Conservation (phyloP, 2,888 invertebrate genomes). For the Hirtodrosophila trivittata region DNA sequence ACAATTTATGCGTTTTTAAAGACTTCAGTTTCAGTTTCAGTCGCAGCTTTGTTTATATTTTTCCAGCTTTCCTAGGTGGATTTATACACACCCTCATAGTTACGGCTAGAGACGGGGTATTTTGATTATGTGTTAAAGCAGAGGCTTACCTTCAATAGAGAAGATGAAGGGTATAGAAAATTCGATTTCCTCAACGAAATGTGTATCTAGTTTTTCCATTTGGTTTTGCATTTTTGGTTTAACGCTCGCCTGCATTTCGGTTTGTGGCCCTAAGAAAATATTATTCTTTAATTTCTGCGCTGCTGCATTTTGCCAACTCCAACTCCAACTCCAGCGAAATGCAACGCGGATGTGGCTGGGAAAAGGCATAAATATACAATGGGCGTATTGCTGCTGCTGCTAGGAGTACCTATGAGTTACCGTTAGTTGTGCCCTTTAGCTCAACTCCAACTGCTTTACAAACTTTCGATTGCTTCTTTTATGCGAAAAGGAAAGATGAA, state of each 20-base stretch:
- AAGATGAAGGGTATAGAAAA: neutral
- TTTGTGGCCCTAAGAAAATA: constrained; percentile 68
- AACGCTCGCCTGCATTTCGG: constrained; percentile 70
- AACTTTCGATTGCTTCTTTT: constrained; percentile 69
- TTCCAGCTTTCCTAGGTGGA: constrained; percentile 25
- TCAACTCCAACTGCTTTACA: constrained; percentile 34
- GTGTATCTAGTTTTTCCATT: constrained; percentile 1
- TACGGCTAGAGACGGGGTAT: neutral
- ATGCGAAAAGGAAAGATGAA: constrained; percentile 24
- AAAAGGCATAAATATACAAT: constrained; percentile 72
- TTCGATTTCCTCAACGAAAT: neutral
- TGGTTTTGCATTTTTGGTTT: constrained; percentile 34
- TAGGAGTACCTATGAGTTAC: constrained; percentile 33
- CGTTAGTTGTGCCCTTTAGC: constrained; percentile 32
- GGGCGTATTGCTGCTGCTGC: constrained; percentile 25
- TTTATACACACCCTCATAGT: constrained; percentile 22
- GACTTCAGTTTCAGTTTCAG: constrained; percentile 38
- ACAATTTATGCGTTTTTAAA: constrained; percentile 75
- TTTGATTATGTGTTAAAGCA: neutral
- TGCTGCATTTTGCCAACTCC: constrained; percentile 54
- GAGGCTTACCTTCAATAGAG: no score
- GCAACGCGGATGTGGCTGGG: constrained; percentile 35
- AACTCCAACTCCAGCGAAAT: constrained; percentile 10
- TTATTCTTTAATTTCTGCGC: constrained; percentile 76
- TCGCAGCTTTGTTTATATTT: constrained; percentile 35